Conservation (phyloP, 1,140 invertebrate species). For the Drosophila pandora region DNA sequence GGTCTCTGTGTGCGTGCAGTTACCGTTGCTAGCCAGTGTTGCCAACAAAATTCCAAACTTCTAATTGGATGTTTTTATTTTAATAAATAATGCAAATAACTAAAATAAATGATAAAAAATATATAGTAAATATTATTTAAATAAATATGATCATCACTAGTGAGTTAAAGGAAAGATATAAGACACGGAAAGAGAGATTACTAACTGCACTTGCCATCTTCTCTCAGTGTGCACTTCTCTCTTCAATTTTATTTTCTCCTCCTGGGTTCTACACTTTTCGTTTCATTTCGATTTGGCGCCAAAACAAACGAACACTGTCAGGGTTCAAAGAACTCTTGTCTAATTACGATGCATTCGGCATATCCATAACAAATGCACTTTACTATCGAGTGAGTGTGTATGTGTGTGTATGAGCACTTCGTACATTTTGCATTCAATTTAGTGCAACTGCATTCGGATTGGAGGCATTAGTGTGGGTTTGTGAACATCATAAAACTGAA, state of each 20-base stretch:
- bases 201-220: slow-evolving; percentile 41
- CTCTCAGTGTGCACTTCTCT: slow-evolving; percentile 12
- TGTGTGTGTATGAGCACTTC: not conserved
- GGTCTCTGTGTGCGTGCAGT: slow-evolving; percentile 28
- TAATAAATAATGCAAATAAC: too few relatives aligned
- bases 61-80: too few relatives aligned
- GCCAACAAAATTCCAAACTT: not conserved
- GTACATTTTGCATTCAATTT: slow-evolving; percentile 60
- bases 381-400: slow-evolving; percentile 7
- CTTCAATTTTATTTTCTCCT: slow-evolving; percentile 23
- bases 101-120: not conserved
- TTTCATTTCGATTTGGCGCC: slow-evolving; percentile 72
- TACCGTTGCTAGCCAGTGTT: slow-evolving; percentile 35
- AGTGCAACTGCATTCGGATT: slow-evolving; percentile 72
- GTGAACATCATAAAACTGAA: slow-evolving; percentile 48
- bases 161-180: not conserved
- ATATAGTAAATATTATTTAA: not conserved
- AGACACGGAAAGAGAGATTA: not conserved
- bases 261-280: slow-evolving; percentile 44
- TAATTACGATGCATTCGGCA: slow-evolving; percentile 63
- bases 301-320: slow-evolving; percentile 70
- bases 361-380: slow-evolving; percentile 63
- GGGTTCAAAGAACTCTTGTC: slow-evolving; percentile 77
- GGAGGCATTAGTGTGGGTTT: slow-evolving; percentile 41
- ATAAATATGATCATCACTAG: not conserved